Conservation (phyloP, 2,888 invertebrate species). For the Conistra vaccinii region DNA sequence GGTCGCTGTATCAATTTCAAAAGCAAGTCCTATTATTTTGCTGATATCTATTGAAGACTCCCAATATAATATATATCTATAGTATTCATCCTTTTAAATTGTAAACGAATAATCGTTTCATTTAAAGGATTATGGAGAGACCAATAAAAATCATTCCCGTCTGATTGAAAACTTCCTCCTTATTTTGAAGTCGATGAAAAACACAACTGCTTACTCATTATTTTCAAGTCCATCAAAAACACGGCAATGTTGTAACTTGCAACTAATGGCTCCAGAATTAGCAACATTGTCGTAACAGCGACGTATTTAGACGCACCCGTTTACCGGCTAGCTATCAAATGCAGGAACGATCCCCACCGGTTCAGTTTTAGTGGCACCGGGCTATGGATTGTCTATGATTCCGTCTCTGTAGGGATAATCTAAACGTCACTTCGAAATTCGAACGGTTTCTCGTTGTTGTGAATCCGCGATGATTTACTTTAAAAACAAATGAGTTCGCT, state of each 20-base stretch:
- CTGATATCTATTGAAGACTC: not conserved
- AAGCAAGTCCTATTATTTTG: not conserved
- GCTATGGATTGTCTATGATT: conserved; percentile 10
- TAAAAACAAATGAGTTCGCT: not conserved
- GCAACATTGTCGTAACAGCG: conserved; percentile 32
- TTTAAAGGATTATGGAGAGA: not conserved
- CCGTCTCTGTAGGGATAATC: not conserved
- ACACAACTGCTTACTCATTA: conserved; percentile 1
- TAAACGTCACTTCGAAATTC: not conserved
- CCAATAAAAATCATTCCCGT: not conserved
- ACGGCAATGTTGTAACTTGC: conserved; percentile 5
- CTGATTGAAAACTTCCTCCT: not conserved
- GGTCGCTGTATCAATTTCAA: not conserved
- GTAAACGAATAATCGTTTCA: not conserved
- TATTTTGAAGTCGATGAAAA: conserved; percentile 20
- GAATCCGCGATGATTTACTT: conserved; percentile 1
- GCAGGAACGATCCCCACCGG: conserved; percentile 18
- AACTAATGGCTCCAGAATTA: conserved; percentile 48
- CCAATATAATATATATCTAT: no score
- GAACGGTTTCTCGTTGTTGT: not conserved
- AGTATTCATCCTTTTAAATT: not conserved
- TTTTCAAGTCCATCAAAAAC: conserved; percentile 21
- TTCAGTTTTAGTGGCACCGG: not conserved
- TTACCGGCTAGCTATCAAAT: conserved; percentile 36
- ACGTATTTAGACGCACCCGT: conserved; percentile 46